Evolutionary conservation across 2,113 vertebrate species (phyloP), one percentile per base, ranked within the genome.

Genomic region (Lucifuga dentata): DNA sequence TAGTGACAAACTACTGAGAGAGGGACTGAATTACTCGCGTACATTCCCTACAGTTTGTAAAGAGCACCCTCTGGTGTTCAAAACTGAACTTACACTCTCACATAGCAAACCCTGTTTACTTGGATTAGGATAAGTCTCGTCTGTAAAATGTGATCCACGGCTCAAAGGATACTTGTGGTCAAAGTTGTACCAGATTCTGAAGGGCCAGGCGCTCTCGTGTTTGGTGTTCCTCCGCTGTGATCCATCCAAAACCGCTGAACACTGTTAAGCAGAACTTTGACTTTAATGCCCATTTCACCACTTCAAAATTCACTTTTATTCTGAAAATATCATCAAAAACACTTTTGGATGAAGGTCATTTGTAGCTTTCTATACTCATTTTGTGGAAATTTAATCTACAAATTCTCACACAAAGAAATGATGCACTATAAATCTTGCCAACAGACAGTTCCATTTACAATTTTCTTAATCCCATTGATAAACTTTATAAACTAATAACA

Each of bases 171-270:
- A 99, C 97, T 98, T 97, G 90, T 95, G 96, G 88, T 99, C 98
- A 3, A 99, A 98, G 90, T 95, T 99, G 87, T 99, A 96, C 98
- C 98, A 99, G 67, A 99, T 92, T 83, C 94, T 95, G 87, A 99
- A 97, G 0, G 98, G 95, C 98, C 97, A 99, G 38, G 98, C 96
- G 0, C 96, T 97, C 48, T 98, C 97, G 1, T 95, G 93, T 87
- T 96, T 97, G 0, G 94, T 97, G 49, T 93, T 95, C 81, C 94
- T 95, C 73, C 93, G 89, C 83, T 94, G 94, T 0, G 83, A 93
- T 0, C 87, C 96, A 55, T 97, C 96, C 5, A 94, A 78, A 73
- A 91, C 66, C 0, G 86, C 8, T 61, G 81, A 78, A 52, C 53
- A 76, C 89, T 89, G 67, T 29, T 8, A 11, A 60, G 16, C 11